Evolutionary conservation across 2,888 invertebrate species (phyloP).

Genomic region (Priocnemis perturbator): DNA sequence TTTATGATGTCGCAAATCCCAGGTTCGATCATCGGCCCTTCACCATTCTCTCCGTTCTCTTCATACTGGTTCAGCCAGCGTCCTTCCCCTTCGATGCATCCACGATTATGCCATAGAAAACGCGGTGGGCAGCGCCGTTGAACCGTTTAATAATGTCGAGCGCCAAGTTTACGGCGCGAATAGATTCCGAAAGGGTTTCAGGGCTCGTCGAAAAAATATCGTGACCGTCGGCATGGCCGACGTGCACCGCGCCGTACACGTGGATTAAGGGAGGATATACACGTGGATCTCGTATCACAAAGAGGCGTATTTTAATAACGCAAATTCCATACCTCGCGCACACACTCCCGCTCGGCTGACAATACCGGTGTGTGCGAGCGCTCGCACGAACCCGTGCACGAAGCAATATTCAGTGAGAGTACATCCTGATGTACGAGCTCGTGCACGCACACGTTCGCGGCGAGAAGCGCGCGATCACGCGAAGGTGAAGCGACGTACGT

Average conservation of each 20-base stretch:
- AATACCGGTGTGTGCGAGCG: constrained; percentile 4
- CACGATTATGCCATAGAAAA: not conserved
- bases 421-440: too few species aligned
- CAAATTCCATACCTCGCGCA: constrained; percentile 43
- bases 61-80: not conserved
- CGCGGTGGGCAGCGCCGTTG: not conserved
- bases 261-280: constrained; percentile 39
- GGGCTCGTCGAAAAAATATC: not conserved
- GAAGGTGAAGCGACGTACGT: too few species aligned
- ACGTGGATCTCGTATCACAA: constrained; percentile 24
- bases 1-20: too few species aligned
- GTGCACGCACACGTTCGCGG: too few species aligned
- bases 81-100: not conserved
- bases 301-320: constrained; percentile 57
- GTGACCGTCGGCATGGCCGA: constrained; percentile 6
- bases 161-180: too few species aligned
- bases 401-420: too few species aligned
- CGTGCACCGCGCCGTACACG: constrained; percentile 7
- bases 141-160: constrained; percentile 5
- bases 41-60: not conserved
- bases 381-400: not conserved
- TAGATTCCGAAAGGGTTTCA: too few species aligned
- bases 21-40: too few species aligned
- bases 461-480: too few species aligned
- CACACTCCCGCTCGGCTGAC: constrained; percentile 6